These are phyloP conservation scores for Varanus komodoensis DNA, from an alignment of 2,113 vertebrate genomes.

Conservation along the genomic window DNA sequence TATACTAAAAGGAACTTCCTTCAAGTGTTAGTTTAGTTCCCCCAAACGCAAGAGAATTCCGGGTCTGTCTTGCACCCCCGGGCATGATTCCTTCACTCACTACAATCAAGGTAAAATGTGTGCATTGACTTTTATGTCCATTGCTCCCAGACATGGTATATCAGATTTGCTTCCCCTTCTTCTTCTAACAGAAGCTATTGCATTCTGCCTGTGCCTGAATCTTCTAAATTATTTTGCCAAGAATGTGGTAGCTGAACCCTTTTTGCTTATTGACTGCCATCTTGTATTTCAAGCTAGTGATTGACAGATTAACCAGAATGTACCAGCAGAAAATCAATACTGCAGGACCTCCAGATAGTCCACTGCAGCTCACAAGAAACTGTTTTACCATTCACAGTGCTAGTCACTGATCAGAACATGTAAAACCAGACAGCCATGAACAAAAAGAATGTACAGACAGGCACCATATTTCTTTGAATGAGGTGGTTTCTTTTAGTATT, in stretches of 20 bases:
- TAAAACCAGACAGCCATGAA: conserved; percentile 89
- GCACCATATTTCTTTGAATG: conserved; percentile 76
- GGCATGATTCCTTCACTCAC: neutral
- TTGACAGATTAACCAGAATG: conserved; percentile 88
- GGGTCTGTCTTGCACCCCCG: neutral
- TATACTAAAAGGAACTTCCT: neutral
- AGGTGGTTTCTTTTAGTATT: conserved; percentile 74
- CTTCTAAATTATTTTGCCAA: conserved; percentile 62
- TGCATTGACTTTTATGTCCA: neutral
- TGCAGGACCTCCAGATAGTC: conserved; percentile 83
- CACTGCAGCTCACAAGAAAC: conserved; percentile 83
- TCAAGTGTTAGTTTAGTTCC: neutral
- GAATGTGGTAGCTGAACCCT: conserved; percentile 77
- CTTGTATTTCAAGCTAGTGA: conserved; percentile 88
- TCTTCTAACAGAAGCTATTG: conserved; percentile 46
- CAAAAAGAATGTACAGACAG: conserved; percentile 87
- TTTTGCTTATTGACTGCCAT: conserved; percentile 87
- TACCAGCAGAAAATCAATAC: conserved; percentile 90
- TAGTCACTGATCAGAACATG: conserved; percentile 88
- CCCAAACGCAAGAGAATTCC: conserved; percentile 7
- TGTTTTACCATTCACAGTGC: conserved; percentile 83
- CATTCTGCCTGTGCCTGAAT: conserved; percentile 50
- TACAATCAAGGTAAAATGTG: neutral
- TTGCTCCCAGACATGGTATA: conserved; percentile 44
- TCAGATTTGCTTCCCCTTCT: conserved; percentile 29